These are phyloP conservation scores for Heliocidaris erythrogramma DNA, from an alignment of 35 echinoderm and acorn worm genomes.

Conservation along the genomic window DNA sequence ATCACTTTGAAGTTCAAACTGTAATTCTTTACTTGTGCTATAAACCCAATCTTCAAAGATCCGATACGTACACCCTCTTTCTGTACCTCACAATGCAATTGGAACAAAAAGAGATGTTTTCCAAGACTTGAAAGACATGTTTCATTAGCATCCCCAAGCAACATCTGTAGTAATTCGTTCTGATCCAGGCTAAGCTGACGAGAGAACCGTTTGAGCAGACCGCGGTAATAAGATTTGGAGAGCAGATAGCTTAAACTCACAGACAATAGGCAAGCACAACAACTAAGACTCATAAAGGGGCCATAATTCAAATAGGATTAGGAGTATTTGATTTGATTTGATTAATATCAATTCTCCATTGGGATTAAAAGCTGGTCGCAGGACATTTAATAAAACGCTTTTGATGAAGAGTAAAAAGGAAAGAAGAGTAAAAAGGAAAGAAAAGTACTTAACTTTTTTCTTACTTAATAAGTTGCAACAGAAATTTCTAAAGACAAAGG, in stretches of 20 bases:
- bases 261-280: neutral
- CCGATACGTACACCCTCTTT: neutral
- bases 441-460: neutral
- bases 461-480: neutral
- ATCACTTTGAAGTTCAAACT: no score
- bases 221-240: conserved; percentile 21
- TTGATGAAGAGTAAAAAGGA: neutral
- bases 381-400: neutral
- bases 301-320: neutral
- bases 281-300: neutral
- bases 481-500: no score
- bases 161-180: neutral
- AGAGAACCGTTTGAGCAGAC: neutral
- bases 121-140: conserved; percentile 21
- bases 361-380: neutral
- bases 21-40: neutral
- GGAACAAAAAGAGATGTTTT: neutral
- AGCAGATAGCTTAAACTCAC: conserved; percentile 6
- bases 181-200: neutral
- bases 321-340: neutral
- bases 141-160: neutral
- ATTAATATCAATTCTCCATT: conserved; percentile 2
- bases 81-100: neutral
- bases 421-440: neutral
- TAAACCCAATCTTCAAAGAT: neutral